phyloP scores from a whole-genome alignment of 37 sponge, comb jelly and placozoan genomes.

The Spongilla lacustris region DNA sequence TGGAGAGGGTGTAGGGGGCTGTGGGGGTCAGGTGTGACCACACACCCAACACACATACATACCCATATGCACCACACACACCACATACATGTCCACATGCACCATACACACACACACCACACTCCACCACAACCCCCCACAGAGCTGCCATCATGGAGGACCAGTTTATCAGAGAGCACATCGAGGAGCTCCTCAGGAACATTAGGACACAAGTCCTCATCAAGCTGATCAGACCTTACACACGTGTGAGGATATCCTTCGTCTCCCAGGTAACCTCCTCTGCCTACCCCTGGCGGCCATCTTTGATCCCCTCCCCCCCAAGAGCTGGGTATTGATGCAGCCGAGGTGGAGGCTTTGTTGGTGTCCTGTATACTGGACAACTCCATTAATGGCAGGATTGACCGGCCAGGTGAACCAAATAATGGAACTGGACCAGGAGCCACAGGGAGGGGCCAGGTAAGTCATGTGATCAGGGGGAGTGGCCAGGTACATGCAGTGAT shows the following conservation, averaged over 20 bases:
- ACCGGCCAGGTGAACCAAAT: constrained; percentile 90
- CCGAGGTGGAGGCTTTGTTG: constrained; percentile 89
- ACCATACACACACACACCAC: no score
- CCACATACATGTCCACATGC: no score
- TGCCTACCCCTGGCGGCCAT: no score
- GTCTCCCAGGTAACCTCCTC: constrained; percentile 64
- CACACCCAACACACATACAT: no score
- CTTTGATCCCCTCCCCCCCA: not conserved
- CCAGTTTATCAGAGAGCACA: constrained; percentile 94
- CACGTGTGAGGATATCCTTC: constrained; percentile 83
- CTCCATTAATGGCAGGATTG: constrained; percentile 80
- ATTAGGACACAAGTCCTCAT: constrained; percentile 90
- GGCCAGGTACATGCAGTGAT: no score
- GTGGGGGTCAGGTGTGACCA: no score
- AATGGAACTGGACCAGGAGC: constrained; percentile 68
- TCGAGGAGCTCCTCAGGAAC: constrained; percentile 87
- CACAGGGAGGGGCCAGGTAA: constrained; percentile 74
- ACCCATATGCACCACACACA: no score
- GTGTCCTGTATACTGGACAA: constrained; percentile 90
- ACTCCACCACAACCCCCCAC: no score
- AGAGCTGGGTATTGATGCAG: constrained; percentile 81
- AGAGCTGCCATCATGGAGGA: constrained; percentile 93
- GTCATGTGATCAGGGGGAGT: no score
- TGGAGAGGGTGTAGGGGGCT: no score
- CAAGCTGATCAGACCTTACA: constrained; percentile 92